These are phyloP conservation scores for Spilosoma lubricipeda DNA, from an alignment of 2,888 invertebrate species.

Conservation along the genomic window DNA sequence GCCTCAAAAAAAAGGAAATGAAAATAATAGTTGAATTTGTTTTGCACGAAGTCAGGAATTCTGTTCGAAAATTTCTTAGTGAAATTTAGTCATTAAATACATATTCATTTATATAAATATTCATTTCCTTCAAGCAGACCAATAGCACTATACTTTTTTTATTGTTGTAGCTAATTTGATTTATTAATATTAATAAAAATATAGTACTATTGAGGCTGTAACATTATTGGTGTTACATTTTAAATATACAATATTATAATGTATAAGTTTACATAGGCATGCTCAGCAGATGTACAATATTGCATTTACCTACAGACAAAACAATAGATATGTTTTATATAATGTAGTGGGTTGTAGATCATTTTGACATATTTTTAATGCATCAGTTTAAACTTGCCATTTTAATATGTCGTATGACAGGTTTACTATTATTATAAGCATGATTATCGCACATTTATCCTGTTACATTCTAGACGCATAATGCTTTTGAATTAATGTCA, in stretches of 20 bases:
- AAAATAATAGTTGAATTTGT: neutral
- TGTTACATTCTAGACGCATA: conserved; percentile 33
- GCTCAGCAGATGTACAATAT: conserved; percentile 36
- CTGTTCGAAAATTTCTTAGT: neutral
- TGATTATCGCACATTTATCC: conserved; percentile 45
- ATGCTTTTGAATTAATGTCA: conserved; percentile 26
- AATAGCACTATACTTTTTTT: conserved; percentile 42
- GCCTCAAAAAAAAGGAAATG: conserved; percentile 33
- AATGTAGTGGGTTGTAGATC: conserved; percentile 25
- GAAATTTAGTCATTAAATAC: neutral
- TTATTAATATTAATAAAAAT: neutral
- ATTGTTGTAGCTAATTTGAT: neutral
- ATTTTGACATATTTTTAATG: conserved; percentile 23
- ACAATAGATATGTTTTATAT: conserved; percentile 26
- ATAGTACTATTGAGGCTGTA: conserved; percentile 40
- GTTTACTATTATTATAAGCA: conserved; percentile 42
- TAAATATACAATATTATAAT: conserved; percentile 23
- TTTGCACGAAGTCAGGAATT: neutral
- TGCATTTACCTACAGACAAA: conserved; percentile 32
- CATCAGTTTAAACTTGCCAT: conserved; percentile 29
- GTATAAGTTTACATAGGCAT: conserved; percentile 41
- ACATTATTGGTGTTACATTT: conserved; percentile 35
- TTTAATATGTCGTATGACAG: conserved; percentile 23
- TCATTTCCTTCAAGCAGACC: conserved; percentile 37
- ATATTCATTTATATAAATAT: conserved; percentile 5